phyloP scores from a whole-genome alignment of 2,113 vertebrate genomes.

The Murina feae region DNA sequence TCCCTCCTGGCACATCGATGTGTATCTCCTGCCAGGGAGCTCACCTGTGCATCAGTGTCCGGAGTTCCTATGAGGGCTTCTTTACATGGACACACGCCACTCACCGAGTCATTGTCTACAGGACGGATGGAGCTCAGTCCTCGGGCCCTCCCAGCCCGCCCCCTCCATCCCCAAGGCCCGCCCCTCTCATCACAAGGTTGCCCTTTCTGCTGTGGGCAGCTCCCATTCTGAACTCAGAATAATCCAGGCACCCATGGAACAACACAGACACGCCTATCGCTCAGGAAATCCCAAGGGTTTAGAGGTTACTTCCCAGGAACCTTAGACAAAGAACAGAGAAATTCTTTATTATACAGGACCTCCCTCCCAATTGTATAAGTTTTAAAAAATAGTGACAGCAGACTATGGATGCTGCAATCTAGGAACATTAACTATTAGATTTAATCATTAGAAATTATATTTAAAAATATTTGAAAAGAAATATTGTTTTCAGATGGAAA shows the following conservation, averaged over 20 bases:
- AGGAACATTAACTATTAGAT: conserved; percentile 1
- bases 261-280: background rate
- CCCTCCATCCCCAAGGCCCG: background rate
- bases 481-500: background rate
- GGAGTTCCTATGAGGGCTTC: background rate
- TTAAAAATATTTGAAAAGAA: background rate
- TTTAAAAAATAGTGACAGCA: background rate
- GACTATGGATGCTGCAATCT: background rate
- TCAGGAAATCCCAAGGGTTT: background rate
- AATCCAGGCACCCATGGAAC: background rate
- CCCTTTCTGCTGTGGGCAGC: background rate
- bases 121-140: background rate
- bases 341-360: background rate
- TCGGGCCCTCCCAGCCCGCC: background rate
- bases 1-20: background rate
- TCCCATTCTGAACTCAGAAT: background rate
- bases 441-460: background rate
- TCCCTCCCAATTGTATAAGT: background rate
- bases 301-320: background rate
- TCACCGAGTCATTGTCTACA: background rate
- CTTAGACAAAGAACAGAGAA: background rate
- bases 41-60: background rate
- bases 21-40: background rate
- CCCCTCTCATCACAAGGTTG: background rate
- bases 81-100: rapidly evolving